A percentile compares a stretch with the other conserved stretches of the same genome.
Conservation (phyloP, 2,888 invertebrate species). For the Caprella mutica region DNA sequence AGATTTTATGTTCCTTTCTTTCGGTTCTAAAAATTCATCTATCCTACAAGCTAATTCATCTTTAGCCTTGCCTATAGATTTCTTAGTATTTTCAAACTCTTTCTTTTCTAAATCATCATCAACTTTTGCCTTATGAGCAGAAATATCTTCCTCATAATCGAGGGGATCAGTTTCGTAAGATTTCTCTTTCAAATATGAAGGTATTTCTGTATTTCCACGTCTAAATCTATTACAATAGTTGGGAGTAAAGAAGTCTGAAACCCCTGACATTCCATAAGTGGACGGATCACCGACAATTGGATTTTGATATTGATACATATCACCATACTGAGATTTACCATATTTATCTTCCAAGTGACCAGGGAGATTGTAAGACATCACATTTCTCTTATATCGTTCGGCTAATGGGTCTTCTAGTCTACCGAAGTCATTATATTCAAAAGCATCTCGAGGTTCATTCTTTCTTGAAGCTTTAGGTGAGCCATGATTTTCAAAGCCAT, state of each 20-base stretch:
- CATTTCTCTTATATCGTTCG: neutral
- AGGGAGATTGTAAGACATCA: neutral
- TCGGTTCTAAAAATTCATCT: too few relatives aligned
- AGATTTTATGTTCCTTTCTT: too few relatives aligned
- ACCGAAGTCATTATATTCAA: neutral
- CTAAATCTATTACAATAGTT: neutral
- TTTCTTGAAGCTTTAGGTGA: neutral
- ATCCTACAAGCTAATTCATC: too few relatives aligned
- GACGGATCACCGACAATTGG: neutral
- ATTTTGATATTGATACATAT: too few relatives aligned
- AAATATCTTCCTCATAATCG: too few relatives aligned
- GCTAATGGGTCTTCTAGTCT: conserved; percentile 2
- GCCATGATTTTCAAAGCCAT: too few relatives aligned
- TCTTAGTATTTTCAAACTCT: too few relatives aligned
- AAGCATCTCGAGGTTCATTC: neutral
- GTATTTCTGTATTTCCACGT: neutral
- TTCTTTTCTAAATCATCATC: too few relatives aligned
- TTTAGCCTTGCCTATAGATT: too few relatives aligned
- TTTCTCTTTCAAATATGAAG: too few relatives aligned
- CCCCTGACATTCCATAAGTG: conserved; percentile 1
- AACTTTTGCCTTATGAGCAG: too few relatives aligned
- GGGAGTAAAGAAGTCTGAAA: neutral
- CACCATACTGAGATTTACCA: neutral
- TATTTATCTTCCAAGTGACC: neutral
- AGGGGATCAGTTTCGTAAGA: too few relatives aligned